Conservation (phyloP, 2,113 vertebrate species). For the Solea senegalensis region DNA sequence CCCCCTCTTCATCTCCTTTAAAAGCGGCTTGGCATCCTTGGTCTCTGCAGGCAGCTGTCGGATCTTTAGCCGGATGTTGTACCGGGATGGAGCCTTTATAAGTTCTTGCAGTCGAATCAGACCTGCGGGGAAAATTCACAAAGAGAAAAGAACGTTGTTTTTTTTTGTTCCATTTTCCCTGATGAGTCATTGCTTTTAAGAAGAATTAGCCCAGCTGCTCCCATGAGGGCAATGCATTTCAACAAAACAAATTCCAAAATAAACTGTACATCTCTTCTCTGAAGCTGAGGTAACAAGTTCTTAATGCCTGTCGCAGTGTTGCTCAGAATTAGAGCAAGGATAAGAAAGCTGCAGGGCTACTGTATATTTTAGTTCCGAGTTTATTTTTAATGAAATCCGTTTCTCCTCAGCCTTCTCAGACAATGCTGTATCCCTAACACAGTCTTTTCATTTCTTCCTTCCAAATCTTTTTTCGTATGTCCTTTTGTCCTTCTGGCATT, state of each 20-base stretch:
- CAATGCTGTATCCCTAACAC: not conserved
- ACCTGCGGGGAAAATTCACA: slow-evolving; percentile 80
- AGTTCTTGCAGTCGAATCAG: slow-evolving; percentile 98
- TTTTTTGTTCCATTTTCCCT: slow-evolving; percentile 1
- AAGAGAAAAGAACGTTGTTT: not conserved
- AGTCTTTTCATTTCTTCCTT: slow-evolving; percentile 1
- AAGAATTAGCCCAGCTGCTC: not conserved
- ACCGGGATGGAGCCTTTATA: slow-evolving; percentile 97
- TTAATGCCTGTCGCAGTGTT: slow-evolving; percentile 44
- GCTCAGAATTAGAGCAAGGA: slow-evolving; percentile 60
- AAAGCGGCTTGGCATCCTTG: slow-evolving; percentile 95
- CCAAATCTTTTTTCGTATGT: not conserved
- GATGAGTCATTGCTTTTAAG: not conserved
- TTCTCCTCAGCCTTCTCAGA: slow-evolving; percentile 18
- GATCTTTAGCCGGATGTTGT: slow-evolving; percentile 97
- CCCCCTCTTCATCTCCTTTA: slow-evolving; percentile 98
- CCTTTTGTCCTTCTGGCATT: not conserved
- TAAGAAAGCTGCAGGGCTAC: slow-evolving; percentile 44
- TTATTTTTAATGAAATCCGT: slow-evolving; percentile 56
- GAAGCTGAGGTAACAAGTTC: slow-evolving; percentile 50
- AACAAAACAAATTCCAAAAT: slow-evolving; percentile 27
- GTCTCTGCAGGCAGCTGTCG: slow-evolving; percentile 94
- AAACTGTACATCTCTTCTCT: slow-evolving; percentile 31
- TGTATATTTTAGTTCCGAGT: slow-evolving; percentile 51
- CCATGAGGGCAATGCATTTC: slow-evolving; percentile 1